phyloP scores from a whole-genome alignment of 2,113 vertebrate species.

The Ancistrus triradiatus region DNA sequence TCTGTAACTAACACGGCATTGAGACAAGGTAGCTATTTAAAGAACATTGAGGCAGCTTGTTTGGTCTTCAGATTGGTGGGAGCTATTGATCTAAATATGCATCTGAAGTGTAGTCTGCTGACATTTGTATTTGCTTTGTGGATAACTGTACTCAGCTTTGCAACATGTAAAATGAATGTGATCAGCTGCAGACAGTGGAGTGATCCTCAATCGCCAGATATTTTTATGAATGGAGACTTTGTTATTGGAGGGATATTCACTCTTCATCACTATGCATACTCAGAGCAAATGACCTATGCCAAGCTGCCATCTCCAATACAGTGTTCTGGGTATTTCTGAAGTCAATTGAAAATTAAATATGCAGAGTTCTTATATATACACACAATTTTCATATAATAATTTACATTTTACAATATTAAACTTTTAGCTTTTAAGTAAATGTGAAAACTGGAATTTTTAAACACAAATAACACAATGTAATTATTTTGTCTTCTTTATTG shows the following conservation, averaged over 20 bases:
- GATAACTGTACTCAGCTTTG: constrained; percentile 7
- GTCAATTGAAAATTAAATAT: not conserved
- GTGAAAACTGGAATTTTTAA: too few species aligned
- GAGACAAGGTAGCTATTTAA: constrained; percentile 3
- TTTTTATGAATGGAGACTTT: constrained; percentile 59
- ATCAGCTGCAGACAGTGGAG: constrained; percentile 53
- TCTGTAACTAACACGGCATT: not conserved
- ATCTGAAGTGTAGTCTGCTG: not conserved
- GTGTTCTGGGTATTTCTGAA: constrained; percentile 51
- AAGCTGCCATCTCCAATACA: constrained; percentile 47
- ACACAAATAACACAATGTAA: not conserved
- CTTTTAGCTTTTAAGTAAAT: too few species aligned
- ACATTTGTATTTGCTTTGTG: constrained; percentile 7
- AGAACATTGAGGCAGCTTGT: not conserved
- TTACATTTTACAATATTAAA: not conserved
- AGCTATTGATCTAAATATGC: not conserved
- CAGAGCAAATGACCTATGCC: constrained; percentile 52
- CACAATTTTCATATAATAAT: not conserved
- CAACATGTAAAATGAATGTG: not conserved
- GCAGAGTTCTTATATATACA: not conserved
- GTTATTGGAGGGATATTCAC: constrained; percentile 62
- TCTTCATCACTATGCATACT: constrained; percentile 49
- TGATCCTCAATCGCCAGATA: constrained; percentile 38
- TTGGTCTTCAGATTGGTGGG: not conserved
- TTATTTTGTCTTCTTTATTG: not conserved